Conservation (phyloP, 1,140 invertebrate genomes). For the Zaprionus taronus region DNA sequence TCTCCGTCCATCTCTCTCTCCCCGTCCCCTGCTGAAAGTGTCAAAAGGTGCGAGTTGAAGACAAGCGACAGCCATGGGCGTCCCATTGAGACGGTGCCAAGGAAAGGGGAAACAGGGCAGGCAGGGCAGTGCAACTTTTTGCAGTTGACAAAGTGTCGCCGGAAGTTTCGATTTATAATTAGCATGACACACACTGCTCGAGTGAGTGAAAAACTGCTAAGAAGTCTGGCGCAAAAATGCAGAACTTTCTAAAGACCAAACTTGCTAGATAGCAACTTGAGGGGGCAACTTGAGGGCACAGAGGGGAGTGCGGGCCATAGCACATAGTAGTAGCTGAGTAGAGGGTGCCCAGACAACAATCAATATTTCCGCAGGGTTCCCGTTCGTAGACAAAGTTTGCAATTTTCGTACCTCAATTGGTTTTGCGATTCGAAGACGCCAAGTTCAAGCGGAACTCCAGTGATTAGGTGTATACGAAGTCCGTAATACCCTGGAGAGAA, state of each 20-base stretch:
- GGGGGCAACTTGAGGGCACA: background rate
- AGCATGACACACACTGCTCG: conserved; percentile 77
- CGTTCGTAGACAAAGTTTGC: conserved; percentile 67
- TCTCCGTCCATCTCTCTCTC: background rate
- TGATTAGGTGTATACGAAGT: background rate
- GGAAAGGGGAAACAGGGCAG: background rate
- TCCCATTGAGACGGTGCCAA: background rate
- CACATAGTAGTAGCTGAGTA: background rate
- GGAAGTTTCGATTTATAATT: conserved; percentile 83
- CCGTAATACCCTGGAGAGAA: conserved; percentile 27
- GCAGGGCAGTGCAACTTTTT: conserved; percentile 41
- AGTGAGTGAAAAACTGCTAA: conserved; percentile 68
- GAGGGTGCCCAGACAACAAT: conserved; percentile 54
- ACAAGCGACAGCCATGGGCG: conserved; percentile 11
- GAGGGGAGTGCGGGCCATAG: background rate
- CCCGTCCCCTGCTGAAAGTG: conserved; percentile 53
- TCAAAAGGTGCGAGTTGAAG: conserved; percentile 62
- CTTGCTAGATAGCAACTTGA: conserved; percentile 10
- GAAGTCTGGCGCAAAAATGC: conserved; percentile 73
- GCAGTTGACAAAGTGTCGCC: conserved; percentile 80
- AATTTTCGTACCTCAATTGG: conserved; percentile 78
- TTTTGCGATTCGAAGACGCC: conserved; percentile 38
- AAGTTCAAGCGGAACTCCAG: conserved; percentile 2
- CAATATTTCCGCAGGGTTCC: conserved; percentile 72
- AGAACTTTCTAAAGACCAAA: conserved; percentile 56